Evolutionary conservation across 2,888 invertebrate genomes (phyloP), one percentile per base, ranked within the genome.

Genomic region (Tiphia femorata): DNA sequence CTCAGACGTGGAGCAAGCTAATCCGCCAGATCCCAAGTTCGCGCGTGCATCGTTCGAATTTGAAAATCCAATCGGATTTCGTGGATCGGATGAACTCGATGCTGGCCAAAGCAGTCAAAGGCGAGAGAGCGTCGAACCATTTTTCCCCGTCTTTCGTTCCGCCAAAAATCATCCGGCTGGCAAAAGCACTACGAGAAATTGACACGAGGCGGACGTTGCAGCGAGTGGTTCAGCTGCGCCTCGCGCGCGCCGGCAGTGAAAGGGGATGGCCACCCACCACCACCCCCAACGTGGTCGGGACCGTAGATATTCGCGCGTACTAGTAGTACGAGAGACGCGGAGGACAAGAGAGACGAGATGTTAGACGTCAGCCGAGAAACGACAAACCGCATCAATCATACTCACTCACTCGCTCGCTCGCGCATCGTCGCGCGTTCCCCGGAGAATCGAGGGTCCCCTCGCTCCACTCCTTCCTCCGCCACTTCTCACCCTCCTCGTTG

Each of bases 361-460:
- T 58, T 63, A 48, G 54, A 43, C 56, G 68, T 77, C 67, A 69
- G 52, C 60, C 54, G 64, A 62, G 64, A n/a, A 63, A 63, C 69
- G 72, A 70, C 71, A 72, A 70, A 71, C 67, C 68, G 69, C 77
- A 82, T 82, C 82, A 75, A 82, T 82, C 81, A 82, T 82, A 76
- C 78, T 81, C 80, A 71, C 77, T 82, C 79, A 79, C 77, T 80
- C 59, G 41, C 76, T 78, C 66, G n/a, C n/a, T n/a, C n/a, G n/a
- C n/a, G 57, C 61, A 60, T 72, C 72, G 72, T 71, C 67, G 64
- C 64, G 60, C 61, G 58, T 62, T 67, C 73, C 66, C 66, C 46
- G 63, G 69, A 72, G 68, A 54, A 62, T 58, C 59, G 49, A 48
- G 59, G 61, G 58, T 49, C 55, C 37, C 21, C 37, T n/a, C n/a